phyloP scores from a whole-genome alignment of 2,113 vertebrate genomes.

The Prunella fulvescens region DNA sequence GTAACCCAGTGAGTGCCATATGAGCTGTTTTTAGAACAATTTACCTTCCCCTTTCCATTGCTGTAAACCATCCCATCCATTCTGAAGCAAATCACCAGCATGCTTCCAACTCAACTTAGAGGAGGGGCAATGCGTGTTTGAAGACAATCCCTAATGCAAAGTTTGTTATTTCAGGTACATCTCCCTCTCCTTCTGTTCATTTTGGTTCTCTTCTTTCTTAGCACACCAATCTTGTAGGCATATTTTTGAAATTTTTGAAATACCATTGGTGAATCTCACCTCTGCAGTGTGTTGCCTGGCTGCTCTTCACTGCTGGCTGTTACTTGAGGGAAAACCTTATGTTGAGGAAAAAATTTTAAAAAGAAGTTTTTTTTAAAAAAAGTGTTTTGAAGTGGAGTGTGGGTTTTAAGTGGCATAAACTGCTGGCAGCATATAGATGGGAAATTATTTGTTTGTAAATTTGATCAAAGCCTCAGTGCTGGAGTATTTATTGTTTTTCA shows the following conservation, averaged over 20 bases:
- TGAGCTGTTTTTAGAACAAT: not conserved
- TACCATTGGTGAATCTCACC: not conserved
- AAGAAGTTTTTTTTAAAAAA: not conserved
- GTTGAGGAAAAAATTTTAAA: too few relatives aligned
- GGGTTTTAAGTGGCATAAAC: not conserved
- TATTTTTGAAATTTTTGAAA: not conserved
- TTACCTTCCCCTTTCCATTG: not conserved
- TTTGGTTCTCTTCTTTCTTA: not conserved
- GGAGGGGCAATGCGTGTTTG: not conserved
- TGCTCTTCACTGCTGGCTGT: not conserved
- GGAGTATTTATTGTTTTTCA: not conserved
- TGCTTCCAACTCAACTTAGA: not conserved
- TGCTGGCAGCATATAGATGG: not conserved
- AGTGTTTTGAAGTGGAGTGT: not conserved
- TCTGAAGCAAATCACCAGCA: not conserved
- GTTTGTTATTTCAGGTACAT: not conserved
- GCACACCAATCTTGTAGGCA: not conserved
- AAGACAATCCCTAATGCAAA: not conserved
- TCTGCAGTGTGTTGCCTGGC: not conserved
- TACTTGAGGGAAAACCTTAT: not conserved
- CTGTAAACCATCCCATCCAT: not conserved
- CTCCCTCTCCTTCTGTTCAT: not conserved
- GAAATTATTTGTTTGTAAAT: not conserved
- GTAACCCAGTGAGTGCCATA: not conserved
- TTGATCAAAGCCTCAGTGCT: not conserved